Evolutionary conservation across 1,140 invertebrate species (phyloP).

Genomic region (Anoplolepis gracilipes): DNA sequence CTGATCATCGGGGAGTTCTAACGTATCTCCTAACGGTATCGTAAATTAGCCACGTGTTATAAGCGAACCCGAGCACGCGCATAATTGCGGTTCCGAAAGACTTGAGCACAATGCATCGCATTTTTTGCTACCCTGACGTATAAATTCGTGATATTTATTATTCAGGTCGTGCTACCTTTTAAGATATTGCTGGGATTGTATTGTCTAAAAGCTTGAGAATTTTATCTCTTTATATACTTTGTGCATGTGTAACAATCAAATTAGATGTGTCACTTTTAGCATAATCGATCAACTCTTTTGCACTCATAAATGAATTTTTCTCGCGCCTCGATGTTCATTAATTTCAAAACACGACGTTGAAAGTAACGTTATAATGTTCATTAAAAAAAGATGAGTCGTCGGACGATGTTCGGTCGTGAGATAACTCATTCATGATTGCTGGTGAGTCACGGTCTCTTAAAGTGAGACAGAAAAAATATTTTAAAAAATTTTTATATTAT

Average conservation of each 20-base stretch:
- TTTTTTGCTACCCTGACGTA: conserved; percentile 13
- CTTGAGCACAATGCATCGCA: conserved; percentile 19
- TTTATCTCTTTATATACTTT: background rate
- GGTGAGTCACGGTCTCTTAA: background rate
- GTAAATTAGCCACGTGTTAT: conserved; percentile 49
- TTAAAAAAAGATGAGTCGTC: background rate
- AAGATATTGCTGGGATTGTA: background rate
- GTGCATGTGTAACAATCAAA: background rate
- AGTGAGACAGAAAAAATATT: background rate
- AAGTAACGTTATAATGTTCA: background rate
- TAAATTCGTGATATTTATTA: conserved; percentile 28
- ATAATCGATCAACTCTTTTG: background rate
- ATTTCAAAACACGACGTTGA: background rate
- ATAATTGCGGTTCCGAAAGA: conserved; percentile 36
- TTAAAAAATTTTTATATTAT: background rate
- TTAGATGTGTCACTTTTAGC: conserved; percentile 1
- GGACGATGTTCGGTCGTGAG: background rate
- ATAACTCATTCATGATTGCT: conserved; percentile 12
- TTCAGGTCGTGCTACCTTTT: background rate
- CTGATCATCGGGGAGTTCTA: conserved; percentile 41
- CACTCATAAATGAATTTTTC: conserved; percentile 24
- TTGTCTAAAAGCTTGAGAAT: background rate
- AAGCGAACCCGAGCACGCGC: background rate
- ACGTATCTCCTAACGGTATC: conserved; percentile 53
- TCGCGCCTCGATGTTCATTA: background rate